Percentiles rank a stretch among this genome's conserved stretches.
phyloP scores from a whole-genome alignment of 1,140 invertebrate genomes.

The Ganaspis sp. region DNA sequence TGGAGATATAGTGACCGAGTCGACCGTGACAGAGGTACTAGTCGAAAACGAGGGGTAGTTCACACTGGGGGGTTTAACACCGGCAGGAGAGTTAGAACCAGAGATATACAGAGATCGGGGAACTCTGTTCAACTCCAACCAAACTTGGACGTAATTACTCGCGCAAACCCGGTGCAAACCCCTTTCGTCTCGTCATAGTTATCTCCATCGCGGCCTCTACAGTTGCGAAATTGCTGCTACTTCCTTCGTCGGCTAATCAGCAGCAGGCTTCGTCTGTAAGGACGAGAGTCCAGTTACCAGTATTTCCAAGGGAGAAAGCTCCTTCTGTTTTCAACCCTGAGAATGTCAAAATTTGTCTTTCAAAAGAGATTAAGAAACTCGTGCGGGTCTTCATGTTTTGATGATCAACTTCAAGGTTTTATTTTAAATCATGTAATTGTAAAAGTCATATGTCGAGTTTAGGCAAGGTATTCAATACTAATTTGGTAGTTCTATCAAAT shows the following conservation, averaged over 20 bases:
- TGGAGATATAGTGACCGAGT: constrained; percentile 20
- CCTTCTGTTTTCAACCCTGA: too few relatives aligned
- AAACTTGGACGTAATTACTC: constrained; percentile 63
- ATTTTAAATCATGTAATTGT: too few relatives aligned
- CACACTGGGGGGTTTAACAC: background rate
- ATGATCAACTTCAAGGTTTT: too few relatives aligned
- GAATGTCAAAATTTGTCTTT: background rate
- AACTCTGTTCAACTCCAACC: constrained; percentile 53
- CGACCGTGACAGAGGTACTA: constrained; percentile 20
- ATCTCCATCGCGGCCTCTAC: constrained; percentile 53
- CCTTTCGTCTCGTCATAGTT: constrained; percentile 53
- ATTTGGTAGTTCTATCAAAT: too few relatives aligned
- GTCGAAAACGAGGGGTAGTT: constrained; percentile 22
- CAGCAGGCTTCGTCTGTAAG: constrained; percentile 52
- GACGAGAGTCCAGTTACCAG: constrained; percentile 45
- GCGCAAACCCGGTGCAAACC: constrained; percentile 49
- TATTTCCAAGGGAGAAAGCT: background rate
- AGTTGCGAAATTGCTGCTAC: constrained; percentile 57
- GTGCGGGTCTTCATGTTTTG: too few relatives aligned
- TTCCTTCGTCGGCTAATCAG: constrained; percentile 60
- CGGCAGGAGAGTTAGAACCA: background rate
- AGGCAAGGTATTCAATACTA: too few relatives aligned
- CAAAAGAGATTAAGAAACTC: background rate
- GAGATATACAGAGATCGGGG: constrained; percentile 39
- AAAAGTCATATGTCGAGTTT: too few relatives aligned